Conservation (phyloP, 92 coral and sea anemone genomes). For the Muricea muricata region DNA sequence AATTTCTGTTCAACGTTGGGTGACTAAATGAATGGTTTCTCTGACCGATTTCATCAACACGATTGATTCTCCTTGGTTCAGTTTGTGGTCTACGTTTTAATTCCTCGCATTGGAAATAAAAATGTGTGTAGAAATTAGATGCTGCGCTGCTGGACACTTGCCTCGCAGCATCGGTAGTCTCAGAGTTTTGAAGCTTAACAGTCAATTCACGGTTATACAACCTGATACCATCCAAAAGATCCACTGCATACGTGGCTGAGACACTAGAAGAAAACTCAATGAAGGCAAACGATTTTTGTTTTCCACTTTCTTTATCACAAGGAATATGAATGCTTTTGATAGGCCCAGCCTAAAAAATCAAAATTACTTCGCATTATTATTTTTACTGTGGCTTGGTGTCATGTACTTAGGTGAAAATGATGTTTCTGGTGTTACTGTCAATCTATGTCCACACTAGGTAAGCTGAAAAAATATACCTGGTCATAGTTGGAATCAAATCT, state of each 20-base stretch:
- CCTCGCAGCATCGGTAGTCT: slow-evolving; percentile 19
- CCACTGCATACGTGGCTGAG: slow-evolving; percentile 79
- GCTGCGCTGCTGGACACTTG: slow-evolving; percentile 25
- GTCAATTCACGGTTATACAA: slow-evolving; percentile 74
- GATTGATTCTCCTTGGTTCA: slow-evolving; percentile 29
- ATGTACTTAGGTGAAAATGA: too few species aligned
- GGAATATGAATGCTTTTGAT: slow-evolving; percentile 83
- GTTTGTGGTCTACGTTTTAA: slow-evolving; percentile 39
- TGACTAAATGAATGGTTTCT: slow-evolving; percentile 7
- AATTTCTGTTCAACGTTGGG: background rate
- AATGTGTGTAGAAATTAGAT: slow-evolving; percentile 19
- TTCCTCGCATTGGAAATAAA: slow-evolving; percentile 12
- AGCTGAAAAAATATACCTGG: too few species aligned
- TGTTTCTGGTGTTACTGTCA: too few species aligned
- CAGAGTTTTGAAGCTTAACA: slow-evolving; percentile 58
- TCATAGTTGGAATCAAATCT: too few species aligned
- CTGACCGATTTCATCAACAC: slow-evolving; percentile 5
- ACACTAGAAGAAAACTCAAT: slow-evolving; percentile 79
- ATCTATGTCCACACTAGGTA: too few species aligned
- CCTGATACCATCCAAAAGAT: slow-evolving; percentile 79
- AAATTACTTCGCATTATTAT: background rate
- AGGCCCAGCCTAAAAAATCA: slow-evolving; percentile 83
- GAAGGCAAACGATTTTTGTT: slow-evolving; percentile 78
- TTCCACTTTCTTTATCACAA: slow-evolving; percentile 87
- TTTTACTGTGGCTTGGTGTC: background rate